Evolutionary conservation across 2,113 vertebrate genomes (phyloP).

Genomic region (Corythornis vintsioides): DNA sequence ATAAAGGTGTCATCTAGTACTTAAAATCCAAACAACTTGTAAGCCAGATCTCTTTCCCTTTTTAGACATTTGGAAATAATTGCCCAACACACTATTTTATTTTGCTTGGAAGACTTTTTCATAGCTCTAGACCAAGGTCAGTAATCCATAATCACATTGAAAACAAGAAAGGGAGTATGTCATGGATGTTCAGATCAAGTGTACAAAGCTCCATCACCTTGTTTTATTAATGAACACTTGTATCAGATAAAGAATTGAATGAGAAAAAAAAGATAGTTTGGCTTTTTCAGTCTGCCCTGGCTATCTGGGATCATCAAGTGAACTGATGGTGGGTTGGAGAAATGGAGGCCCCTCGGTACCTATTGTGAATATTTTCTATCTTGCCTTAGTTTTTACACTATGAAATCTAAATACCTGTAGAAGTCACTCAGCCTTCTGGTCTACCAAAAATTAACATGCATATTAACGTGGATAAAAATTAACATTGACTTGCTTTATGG

Average conservation of each 20-base stretch:
- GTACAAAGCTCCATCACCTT: neutral
- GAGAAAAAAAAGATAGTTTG: neutral
- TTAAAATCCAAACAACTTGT: neutral
- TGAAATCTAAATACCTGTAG: neutral
- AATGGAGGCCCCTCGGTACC: fast-evolving
- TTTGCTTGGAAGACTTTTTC: conserved; percentile 7
- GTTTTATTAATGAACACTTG: neutral
- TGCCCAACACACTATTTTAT: neutral
- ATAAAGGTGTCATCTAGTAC: neutral
- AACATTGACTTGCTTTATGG: neutral
- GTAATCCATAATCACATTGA: neutral
- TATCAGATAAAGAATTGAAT: neutral
- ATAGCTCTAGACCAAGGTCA: neutral
- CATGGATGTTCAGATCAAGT: neutral
- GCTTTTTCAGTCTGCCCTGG: neutral
- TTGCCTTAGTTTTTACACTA: neutral
- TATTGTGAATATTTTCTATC: neutral
- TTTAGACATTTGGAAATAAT: neutral
- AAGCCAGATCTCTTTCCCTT: neutral
- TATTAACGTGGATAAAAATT: neutral
- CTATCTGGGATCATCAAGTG: neutral
- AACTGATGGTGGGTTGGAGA: neutral
- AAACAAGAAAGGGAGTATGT: neutral
- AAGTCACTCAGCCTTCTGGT: neutral
- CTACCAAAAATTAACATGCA: neutral